Conservation (phyloP, 2,888 invertebrate genomes). For the Sphaerophoria rueppellii region DNA sequence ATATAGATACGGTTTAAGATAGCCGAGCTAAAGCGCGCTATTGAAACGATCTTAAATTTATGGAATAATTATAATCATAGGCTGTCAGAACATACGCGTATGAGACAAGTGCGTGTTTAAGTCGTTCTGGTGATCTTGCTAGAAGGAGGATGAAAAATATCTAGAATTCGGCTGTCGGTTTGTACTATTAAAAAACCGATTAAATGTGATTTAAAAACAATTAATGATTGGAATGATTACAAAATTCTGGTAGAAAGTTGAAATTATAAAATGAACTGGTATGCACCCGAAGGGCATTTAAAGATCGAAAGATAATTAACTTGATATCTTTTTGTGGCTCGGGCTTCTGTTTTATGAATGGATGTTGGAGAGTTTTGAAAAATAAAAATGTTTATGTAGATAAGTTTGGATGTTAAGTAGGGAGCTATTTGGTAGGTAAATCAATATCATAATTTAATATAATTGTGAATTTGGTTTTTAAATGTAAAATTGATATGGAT, state of each 20-base stretch:
- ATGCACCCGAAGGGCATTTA: constrained; percentile 58
- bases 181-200: constrained; percentile 72
- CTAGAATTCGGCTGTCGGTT: constrained; percentile 40
- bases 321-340: constrained; percentile 51
- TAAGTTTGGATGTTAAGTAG: constrained; percentile 33
- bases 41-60: constrained; percentile 56
- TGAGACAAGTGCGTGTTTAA: constrained; percentile 69
- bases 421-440: constrained; percentile 40
- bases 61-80: constrained; percentile 70
- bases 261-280: constrained; percentile 58
- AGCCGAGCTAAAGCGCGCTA: constrained; percentile 8
- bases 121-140: not conserved
- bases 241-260: constrained; percentile 68
- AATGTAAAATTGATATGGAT: constrained; percentile 26
- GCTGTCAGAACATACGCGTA: constrained; percentile 70
- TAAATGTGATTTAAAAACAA: constrained; percentile 73
- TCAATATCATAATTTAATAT: constrained; percentile 50
- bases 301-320: constrained; percentile 59
- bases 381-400: constrained; percentile 28
- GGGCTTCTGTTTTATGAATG: constrained; percentile 69
- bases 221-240: constrained; percentile 67
- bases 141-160: constrained; percentile 42
- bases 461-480: constrained; percentile 26
- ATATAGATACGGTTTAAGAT: constrained; percentile 34
- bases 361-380: constrained; percentile 17